These are phyloP conservation scores for Scolopax bukidnonensis DNA, from an alignment of 2,797 vertebrate genomes.

Conservation along the genomic window DNA sequence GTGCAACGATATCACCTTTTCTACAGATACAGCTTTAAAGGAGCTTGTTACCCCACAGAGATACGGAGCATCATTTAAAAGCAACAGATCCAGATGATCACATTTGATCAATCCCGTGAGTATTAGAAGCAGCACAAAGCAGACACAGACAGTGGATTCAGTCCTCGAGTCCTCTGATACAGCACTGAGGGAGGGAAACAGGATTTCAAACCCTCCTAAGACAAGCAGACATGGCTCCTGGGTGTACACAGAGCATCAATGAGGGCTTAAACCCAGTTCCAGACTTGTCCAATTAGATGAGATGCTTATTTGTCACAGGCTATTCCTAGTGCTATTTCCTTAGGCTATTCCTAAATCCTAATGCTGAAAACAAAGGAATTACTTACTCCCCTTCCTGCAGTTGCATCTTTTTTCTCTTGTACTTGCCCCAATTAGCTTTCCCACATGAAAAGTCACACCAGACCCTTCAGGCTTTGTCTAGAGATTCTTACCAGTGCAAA, in stretches of 20 bases:
- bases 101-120: neutral
- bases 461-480: accelerated
- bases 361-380: neutral
- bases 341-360: neutral
- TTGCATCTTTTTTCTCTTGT: neutral
- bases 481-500: slow-evolving; percentile 81
- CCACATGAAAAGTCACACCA: neutral
- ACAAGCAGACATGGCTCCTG: neutral
- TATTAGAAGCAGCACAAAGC: neutral
- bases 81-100: neutral
- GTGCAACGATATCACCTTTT: neutral
- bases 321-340: neutral
- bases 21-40: neutral
- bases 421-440: neutral
- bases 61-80: neutral
- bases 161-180: neutral
- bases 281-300: neutral
- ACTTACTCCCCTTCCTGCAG: neutral
- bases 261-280: neutral
- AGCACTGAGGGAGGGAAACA: neutral
- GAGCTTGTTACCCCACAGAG: neutral
- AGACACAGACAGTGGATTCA: neutral
- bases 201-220: neutral
- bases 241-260: neutral
- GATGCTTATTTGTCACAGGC: neutral